phyloP scores from a whole-genome alignment of 2,888 invertebrate genomes.

The Fragum sueziense region DNA sequence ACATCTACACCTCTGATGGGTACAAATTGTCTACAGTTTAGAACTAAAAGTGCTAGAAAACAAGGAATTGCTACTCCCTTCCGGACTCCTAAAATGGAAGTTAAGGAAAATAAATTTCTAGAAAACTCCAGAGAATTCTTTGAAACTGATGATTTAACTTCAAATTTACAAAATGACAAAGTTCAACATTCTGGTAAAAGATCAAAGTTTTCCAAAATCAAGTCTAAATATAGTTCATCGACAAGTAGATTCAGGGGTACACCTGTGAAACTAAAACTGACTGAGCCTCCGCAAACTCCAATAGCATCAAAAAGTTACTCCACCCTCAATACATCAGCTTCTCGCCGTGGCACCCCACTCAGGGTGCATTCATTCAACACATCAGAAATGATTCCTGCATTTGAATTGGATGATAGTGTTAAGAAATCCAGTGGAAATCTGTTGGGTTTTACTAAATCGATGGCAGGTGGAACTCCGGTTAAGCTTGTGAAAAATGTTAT shows the following conservation, averaged over 20 bases:
- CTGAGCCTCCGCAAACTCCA: slow-evolving; percentile 18
- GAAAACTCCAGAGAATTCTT: neutral
- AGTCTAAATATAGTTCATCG: slow-evolving; percentile 30
- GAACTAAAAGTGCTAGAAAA: neutral
- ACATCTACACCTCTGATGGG: slow-evolving; percentile 16
- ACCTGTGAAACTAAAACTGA: slow-evolving; percentile 32
- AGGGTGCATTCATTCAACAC: slow-evolving; percentile 6
- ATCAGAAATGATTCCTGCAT: slow-evolving; percentile 17
- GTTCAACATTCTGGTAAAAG: neutral
- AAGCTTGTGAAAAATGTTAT: slow-evolving; percentile 40
- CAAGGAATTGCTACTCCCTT: neutral
- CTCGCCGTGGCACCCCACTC: slow-evolving; percentile 10
- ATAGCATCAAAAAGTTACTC: slow-evolving; percentile 27
- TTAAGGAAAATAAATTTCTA: neutral
- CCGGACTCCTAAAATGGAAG: neutral
- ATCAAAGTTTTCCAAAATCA: slow-evolving; percentile 1
- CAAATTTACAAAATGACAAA: neutral
- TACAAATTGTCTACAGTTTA: neutral
- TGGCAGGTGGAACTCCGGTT: slow-evolving; percentile 36
- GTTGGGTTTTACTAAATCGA: neutral
- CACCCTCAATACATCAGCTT: neutral
- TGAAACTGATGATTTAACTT: neutral
- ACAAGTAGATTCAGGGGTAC: slow-evolving; percentile 39
- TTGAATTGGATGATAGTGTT: slow-evolving; percentile 23
- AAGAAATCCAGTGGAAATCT: slow-evolving; percentile 9